Evolutionary conservation across 2,888 invertebrate genomes (phyloP), one percentile per base, ranked within the genome.

Genomic region (Chorisops tibialis): DNA sequence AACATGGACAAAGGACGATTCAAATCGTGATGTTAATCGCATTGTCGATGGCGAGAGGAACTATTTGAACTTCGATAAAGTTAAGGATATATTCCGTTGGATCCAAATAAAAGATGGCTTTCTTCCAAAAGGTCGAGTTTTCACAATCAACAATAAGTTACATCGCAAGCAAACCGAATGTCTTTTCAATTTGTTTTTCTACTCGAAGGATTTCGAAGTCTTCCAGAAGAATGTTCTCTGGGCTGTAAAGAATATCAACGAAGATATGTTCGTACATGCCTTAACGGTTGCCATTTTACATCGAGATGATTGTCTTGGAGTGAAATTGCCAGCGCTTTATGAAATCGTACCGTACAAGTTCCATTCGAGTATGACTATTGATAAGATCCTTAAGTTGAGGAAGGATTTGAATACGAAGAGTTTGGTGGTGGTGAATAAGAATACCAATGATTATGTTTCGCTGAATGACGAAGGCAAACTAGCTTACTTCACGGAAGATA

Each of bases 311-410:
- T 84, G 85, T 74, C 79, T 81, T 63, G 87, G 86, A 50, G 79
- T 90, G 67, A 80, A 83, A 49, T 75, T 90, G 19, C 90, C 91
- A 21, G 83, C 88, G 21, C 83, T 85, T 41, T 90, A 90, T 73
- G 91, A 91, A 77, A 83, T 90, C 74, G 84, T 85, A 77, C 91
- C 91, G 2, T 84, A 88, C 75, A 83, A 85, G 78, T 90, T 88
- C 81, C 85, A 49, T 19, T 39, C 59, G 9, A 49, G 49, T 18
- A 38, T 49, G 48, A 49, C 49, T 19, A 73, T 75, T 59, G 80
- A 80, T 51, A 71, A 74, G 68, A 76, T 77, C 21, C 75, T 79
- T 63, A 76, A 77, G 60, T 66, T 79, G 19, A 59, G 79, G 77
- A 21, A 38, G 6, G 11, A 12, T 2, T 12, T 9, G n/a, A 4